These are phyloP conservation scores for Lycocerus yunnanus DNA, from an alignment of 2,888 invertebrate genomes.

Conservation along the genomic window DNA sequence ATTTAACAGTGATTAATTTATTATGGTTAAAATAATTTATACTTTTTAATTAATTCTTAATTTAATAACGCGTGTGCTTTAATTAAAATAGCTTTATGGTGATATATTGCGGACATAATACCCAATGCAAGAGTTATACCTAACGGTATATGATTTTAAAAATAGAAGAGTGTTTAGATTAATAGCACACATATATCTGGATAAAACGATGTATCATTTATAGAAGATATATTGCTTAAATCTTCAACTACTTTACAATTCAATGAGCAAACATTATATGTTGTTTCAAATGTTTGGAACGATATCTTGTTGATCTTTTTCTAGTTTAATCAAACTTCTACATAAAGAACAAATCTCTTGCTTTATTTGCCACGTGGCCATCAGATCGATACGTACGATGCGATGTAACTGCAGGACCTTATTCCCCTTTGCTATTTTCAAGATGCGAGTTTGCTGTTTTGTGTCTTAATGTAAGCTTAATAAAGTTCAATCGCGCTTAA, in stretches of 20 bases:
- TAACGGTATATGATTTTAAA: background rate
- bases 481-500: background rate
- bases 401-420: slow-evolving; percentile 22
- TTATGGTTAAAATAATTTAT: background rate
- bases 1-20: background rate
- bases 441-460: slow-evolving; percentile 16
- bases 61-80: background rate
- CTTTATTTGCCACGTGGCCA: slow-evolving; percentile 27
- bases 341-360: slow-evolving; percentile 17
- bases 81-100: background rate
- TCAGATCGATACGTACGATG: slow-evolving; percentile 27
- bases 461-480: slow-evolving; percentile 17
- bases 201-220: background rate
- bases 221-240: background rate
- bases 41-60: background rate
- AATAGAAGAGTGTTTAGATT: background rate
- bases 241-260: background rate
- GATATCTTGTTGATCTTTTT: slow-evolving; percentile 17
- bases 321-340: slow-evolving; percentile 13
- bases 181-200: background rate
- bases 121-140: background rate
- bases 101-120: background rate
- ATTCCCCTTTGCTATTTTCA: slow-evolving; percentile 21
- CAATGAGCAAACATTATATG: background rate
- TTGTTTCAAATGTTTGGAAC: slow-evolving; percentile 18